Evolutionary conservation across 1,140 invertebrate genomes (phyloP), one percentile per base, ranked within the genome.

Genomic region (Hirudo medicinalis): DNA sequence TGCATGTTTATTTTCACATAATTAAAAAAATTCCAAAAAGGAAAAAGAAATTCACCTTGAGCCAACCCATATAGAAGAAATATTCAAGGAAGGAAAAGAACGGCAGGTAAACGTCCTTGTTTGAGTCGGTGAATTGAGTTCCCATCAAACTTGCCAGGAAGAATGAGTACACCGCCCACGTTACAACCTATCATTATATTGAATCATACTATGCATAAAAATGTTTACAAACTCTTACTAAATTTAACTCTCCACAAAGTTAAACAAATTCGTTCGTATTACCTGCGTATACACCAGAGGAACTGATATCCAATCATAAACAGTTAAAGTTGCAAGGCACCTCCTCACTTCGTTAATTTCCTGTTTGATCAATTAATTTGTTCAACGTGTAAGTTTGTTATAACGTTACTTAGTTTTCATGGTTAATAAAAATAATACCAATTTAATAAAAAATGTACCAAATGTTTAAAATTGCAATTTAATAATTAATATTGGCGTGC

Each of bases 201-300:
- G 72, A 22, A 72, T 36, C 19, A 22, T 25, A 68, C 15, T n/a
- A 40, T n/a, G 29, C 54, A 54, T 27, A 67, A 69, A 40, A 40
- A 0, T 17, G 3, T 32, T 69, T 69, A 2, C 11, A 25, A 32
- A 40, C n/a, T 40, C 8, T 69, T 69, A 69, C 11, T 32, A 32
- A 32, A 69, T 13, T 63, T 27, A 63, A 32, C 32, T 27, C 60
- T 27, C 13, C 1, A 63, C 9, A 27, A 27, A 27, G 11, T 11
- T 19, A 8, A 32, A 15, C 15, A 63, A 27, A 27, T 63, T 27
- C 60, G 60, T 27, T 19, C 17, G 11, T 20, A 13, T 83, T 79
- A 94, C 94, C 89, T 98, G 93, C 67, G 94, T 97, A 81, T 98
- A 98, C 72, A 97, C 94, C 36, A 97, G 86, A 63, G 95, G 95